Evolutionary conservation across 2,888 invertebrate genomes (phyloP).

Genomic region (Ectobius pallidus): DNA sequence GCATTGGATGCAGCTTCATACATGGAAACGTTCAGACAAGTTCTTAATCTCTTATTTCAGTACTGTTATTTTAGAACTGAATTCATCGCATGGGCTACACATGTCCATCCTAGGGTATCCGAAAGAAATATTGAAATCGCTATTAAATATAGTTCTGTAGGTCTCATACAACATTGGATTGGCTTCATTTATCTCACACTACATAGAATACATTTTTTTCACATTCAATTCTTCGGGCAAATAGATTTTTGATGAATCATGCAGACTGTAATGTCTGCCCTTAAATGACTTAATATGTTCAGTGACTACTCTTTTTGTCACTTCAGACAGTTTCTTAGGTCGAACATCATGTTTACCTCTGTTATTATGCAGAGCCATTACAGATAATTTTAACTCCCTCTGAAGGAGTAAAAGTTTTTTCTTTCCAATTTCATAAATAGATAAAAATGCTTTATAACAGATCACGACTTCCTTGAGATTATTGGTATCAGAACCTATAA

Average conservation of each 20-base stretch:
- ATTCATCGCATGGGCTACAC: background rate
- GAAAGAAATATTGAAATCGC: slow-evolving; percentile 2
- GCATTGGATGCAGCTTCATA: too few species aligned
- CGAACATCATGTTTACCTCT: background rate
- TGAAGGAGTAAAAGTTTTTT: background rate
- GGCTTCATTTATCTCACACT: background rate
- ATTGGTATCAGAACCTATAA: background rate
- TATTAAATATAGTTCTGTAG: too few species aligned
- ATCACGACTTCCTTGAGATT: background rate
- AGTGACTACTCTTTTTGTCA: background rate
- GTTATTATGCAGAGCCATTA: too few species aligned
- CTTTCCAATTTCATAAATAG: background rate
- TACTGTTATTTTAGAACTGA: background rate
- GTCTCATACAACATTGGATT: background rate
- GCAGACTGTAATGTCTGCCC: background rate
- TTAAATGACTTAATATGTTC: background rate
- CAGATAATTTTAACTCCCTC: background rate
- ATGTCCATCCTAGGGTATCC: too few species aligned
- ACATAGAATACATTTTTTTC: background rate
- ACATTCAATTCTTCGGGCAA: background rate
- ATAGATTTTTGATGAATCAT: background rate
- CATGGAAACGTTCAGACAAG: too few species aligned
- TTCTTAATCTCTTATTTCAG: background rate
- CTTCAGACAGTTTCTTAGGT: background rate
- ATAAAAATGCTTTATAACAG: background rate